Percentiles rank a stretch among this genome's conserved stretches.
Evolutionary conservation across 2,888 invertebrate species (phyloP).

Genomic region (Xestia ashworthii): DNA sequence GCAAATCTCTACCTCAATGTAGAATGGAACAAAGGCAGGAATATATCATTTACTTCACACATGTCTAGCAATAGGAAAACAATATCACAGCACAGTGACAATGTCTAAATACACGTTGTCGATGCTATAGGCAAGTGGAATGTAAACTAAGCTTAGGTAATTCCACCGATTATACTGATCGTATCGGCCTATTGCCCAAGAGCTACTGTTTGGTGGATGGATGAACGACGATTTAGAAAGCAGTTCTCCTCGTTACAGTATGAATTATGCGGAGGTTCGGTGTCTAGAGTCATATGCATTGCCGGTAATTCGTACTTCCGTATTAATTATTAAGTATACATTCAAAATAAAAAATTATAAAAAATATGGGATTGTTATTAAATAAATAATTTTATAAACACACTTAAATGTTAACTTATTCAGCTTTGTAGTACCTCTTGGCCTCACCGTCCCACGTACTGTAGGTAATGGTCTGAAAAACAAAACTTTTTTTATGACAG

Average conservation of each 20-base stretch:
- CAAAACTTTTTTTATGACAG: neutral
- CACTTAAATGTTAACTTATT: conserved; percentile 34
- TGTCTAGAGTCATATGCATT: neutral
- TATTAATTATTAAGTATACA: neutral
- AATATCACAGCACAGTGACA: neutral
- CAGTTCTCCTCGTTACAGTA: neutral
- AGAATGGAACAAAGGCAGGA: too few relatives aligned
- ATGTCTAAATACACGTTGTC: neutral
- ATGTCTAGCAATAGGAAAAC: too few relatives aligned
- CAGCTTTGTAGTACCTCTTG: conserved; percentile 68
- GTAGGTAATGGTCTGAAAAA: conserved; percentile 69
- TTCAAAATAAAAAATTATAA: neutral
- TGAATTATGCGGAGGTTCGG: neutral
- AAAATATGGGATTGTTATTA: neutral
- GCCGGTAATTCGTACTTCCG: neutral
- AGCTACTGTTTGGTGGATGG: neutral
- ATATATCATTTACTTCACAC: too few relatives aligned
- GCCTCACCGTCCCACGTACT: conserved; percentile 70
- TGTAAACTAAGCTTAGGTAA: neutral
- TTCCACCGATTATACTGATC: neutral
- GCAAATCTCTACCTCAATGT: too few relatives aligned
- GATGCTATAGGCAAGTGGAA: neutral
- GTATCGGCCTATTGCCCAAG: neutral
- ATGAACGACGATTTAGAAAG: neutral
- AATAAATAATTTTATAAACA: neutral